Conservation (phyloP, 2,888 invertebrate species). For the Galerucella calmariensis region DNA sequence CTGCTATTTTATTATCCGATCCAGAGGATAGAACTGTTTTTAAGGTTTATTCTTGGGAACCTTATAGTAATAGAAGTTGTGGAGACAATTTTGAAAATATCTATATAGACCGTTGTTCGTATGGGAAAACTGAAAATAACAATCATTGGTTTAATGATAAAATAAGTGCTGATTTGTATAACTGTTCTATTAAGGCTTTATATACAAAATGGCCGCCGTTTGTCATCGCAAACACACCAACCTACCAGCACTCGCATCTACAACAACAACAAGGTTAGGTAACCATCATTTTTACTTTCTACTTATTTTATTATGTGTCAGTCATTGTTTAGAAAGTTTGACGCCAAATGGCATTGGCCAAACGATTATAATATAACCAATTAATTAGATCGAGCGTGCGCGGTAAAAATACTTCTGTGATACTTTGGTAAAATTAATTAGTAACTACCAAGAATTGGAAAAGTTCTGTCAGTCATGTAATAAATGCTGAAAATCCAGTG, state of each 20-base stretch:
- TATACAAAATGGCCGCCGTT: conserved; percentile 59
- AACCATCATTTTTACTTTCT: not conserved
- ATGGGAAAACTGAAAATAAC: conserved; percentile 38
- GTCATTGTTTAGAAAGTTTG: too few species aligned
- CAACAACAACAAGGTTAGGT: conserved; percentile 39
- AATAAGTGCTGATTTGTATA: conserved; percentile 54
- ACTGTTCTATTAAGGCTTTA: conserved; percentile 55
- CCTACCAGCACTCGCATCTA: conserved; percentile 25
- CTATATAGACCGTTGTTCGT: conserved; percentile 48
- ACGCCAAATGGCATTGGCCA: too few species aligned
- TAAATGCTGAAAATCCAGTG: too few species aligned
- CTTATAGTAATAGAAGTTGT: conserved; percentile 52
- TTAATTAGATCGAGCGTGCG: too few species aligned
- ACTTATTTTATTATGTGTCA: too few species aligned
- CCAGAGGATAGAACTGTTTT: conserved; percentile 40
- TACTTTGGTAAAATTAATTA: too few species aligned
- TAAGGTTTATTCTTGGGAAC: conserved; percentile 54
- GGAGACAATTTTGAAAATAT: conserved; percentile 43
- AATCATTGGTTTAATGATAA: conserved; percentile 47
- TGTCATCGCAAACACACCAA: conserved; percentile 46
- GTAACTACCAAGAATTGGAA: too few species aligned
- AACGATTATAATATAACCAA: too few species aligned
- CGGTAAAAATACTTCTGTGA: too few species aligned
- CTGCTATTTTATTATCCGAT: conserved; percentile 50
- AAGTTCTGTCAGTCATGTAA: too few species aligned